Conservation (phyloP, 2,113 vertebrate genomes). For the Syngnathus scovelli region DNA sequence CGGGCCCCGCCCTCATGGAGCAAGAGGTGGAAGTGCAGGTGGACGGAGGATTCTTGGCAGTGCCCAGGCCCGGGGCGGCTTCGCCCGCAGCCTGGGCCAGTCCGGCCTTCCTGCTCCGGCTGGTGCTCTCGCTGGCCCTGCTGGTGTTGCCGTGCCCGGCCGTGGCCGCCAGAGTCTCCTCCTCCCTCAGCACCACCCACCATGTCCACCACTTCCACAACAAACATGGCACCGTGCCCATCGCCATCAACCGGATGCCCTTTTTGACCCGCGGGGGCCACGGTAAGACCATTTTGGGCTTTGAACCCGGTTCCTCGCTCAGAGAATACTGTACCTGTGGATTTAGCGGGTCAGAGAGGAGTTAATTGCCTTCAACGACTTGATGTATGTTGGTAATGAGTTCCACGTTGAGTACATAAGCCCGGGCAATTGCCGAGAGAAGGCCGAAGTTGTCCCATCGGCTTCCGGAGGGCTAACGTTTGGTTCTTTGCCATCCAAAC, state of each 20-base stretch:
- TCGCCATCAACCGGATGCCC: constrained; percentile 94
- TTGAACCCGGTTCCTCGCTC: too few species aligned
- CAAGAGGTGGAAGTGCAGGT: constrained; percentile 57
- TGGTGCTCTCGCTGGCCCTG: constrained; percentile 70
- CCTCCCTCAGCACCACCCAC: constrained; percentile 90
- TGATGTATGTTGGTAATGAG: constrained; percentile 31
- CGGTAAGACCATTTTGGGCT: constrained; percentile 70
- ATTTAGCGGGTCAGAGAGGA: constrained; percentile 19
- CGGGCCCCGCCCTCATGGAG: constrained; percentile 53
- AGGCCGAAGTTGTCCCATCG: constrained; percentile 19
- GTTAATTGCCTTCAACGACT: constrained; percentile 35
- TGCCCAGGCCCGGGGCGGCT: constrained; percentile 40
- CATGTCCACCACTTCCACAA: constrained; percentile 94
- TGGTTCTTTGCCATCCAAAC: constrained; percentile 11
- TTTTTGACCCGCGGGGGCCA: constrained; percentile 88
- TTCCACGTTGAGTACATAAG: constrained; percentile 32
- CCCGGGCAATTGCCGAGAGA: constrained; percentile 24
- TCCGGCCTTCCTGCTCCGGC: constrained; percentile 64
- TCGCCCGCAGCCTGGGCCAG: constrained; percentile 64
- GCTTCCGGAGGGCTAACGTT: constrained; percentile 16
- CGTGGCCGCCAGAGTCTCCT: constrained; percentile 83
- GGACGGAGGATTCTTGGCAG: constrained; percentile 53
- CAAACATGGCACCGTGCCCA: constrained; percentile 88
- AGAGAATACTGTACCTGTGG: neutral
- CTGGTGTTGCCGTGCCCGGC: constrained; percentile 70